Conservation (phyloP, 2,888 invertebrate genomes). For the Volucella zonaria region DNA sequence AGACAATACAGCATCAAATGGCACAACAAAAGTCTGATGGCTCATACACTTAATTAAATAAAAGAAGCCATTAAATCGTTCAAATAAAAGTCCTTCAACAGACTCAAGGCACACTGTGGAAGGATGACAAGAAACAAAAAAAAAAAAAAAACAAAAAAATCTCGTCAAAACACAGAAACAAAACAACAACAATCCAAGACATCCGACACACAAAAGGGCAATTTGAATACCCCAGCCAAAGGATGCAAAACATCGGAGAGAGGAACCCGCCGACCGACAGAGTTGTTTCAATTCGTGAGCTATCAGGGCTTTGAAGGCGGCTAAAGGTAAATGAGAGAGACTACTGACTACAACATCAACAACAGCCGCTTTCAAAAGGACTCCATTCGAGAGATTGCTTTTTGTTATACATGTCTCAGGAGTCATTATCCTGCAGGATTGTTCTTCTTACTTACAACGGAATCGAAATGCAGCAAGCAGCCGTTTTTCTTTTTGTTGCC, state of each 20-base stretch:
- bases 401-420: slow-evolving; percentile 23
- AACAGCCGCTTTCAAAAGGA: slow-evolving; percentile 5
- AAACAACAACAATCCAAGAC: slow-evolving; percentile 55
- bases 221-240: slow-evolving; percentile 52
- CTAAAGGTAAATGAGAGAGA: slow-evolving; percentile 29
- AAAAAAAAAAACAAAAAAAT: slow-evolving; percentile 19
- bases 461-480: too few species aligned
- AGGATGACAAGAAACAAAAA: neutral
- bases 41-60: slow-evolving; percentile 73
- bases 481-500: too few species aligned
- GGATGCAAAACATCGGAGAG: slow-evolving; percentile 46
- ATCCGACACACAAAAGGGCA: slow-evolving; percentile 62
- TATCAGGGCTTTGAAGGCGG: slow-evolving; percentile 21
- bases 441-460: too few species aligned
- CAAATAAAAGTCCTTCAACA: slow-evolving; percentile 67
- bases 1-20: slow-evolving; percentile 53
- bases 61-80: slow-evolving; percentile 70
- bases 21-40: slow-evolving; percentile 65
- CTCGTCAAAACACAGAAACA: neutral
- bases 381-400: slow-evolving; percentile 20
- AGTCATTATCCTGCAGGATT: neutral
- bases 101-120: slow-evolving; percentile 21
- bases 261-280: neutral
- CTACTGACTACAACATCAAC: too few species aligned
- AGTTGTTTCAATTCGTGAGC: slow-evolving; percentile 53